These are phyloP conservation scores for Choreutis nemorana DNA, from an alignment of 2,888 invertebrate species.

Conservation along the genomic window DNA sequence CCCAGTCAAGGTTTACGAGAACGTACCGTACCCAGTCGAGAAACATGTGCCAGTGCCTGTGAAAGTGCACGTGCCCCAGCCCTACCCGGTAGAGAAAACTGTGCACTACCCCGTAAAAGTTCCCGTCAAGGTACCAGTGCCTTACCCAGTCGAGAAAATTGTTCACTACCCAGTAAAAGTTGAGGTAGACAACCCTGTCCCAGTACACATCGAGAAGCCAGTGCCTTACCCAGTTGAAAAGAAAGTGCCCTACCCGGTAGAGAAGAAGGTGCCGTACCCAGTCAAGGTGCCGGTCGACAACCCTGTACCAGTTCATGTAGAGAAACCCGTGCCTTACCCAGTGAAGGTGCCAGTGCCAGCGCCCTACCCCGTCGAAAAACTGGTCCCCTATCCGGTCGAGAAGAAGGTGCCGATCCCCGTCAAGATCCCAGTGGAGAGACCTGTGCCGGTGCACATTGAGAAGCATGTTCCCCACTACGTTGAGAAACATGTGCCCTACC, in stretches of 20 bases:
- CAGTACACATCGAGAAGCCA: constrained; percentile 73
- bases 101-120: constrained; percentile 72
- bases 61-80: constrained; percentile 75
- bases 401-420: constrained; percentile 73
- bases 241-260: constrained; percentile 77
- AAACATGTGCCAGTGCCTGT: constrained; percentile 74
- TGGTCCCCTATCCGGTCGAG: constrained; percentile 72
- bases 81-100: constrained; percentile 77
- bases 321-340: constrained; percentile 78
- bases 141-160: constrained; percentile 78
- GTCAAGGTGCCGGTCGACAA: constrained; percentile 73
- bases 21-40: constrained; percentile 70
- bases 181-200: constrained; percentile 72
- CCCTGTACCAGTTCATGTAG: constrained; percentile 78
- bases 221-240: constrained; percentile 77
- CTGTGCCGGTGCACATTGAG: constrained; percentile 69
- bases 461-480: constrained; percentile 73
- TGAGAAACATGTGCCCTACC: constrained; percentile 74
- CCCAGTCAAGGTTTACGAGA: constrained; percentile 72
- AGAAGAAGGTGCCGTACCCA: constrained; percentile 74
- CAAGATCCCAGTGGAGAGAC: constrained; percentile 68
- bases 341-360: constrained; percentile 78
- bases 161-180: constrained; percentile 77
- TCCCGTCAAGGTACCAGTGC: constrained; percentile 75
- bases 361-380: constrained; percentile 74